Evolutionary conservation across 2,888 invertebrate species (phyloP), one percentile per base, ranked within the genome.

Genomic region (Tineola bisselliella): DNA sequence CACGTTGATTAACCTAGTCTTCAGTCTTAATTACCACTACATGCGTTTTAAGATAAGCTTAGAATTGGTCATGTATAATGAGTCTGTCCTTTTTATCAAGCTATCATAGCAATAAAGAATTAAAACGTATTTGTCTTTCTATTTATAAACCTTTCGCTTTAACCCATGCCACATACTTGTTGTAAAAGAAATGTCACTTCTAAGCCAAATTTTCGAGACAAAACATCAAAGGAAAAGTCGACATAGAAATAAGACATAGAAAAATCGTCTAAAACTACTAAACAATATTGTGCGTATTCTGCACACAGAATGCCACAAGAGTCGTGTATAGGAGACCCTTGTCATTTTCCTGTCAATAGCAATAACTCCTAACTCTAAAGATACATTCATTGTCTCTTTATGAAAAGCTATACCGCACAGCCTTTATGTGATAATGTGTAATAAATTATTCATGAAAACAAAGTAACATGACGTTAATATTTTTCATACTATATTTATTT

Each of bases 301-400:
- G 15, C 48, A 48, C 13, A 48, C 61, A 61, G 38, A 61, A 56
- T 56, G 43, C 56, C 56, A 61, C 38, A 43, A 15, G 17, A 44
- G 48, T 13, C 48, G 44, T 52, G 52, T 25, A 52, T 8, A 19
- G 25, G 58, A 19, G 43, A 61, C 61, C 61, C 61, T 44, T 25
- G 48, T 61, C 58, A 58, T 15, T 12, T n/a, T 10, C 0, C 61
- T 59, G 61, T 61, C 61, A 52, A 61, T 61, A 58, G 15, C 61
- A 61, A 44, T 31, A 31, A 38, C 38, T 31, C 48, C 15, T 17
- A 48, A 48, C 48, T 48, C 17, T 3, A 48, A 13, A 48, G 61
- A 15, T 44, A 38, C 44, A 59, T 61, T 31, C 48, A 61, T 61
- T 61, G 61, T 61, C 61, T 61, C 54, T 54, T 25, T 25, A 54